Base-by-base conservation (phyloP, 2,113 vertebrate species). In the Alexandromys fortis region DNA sequence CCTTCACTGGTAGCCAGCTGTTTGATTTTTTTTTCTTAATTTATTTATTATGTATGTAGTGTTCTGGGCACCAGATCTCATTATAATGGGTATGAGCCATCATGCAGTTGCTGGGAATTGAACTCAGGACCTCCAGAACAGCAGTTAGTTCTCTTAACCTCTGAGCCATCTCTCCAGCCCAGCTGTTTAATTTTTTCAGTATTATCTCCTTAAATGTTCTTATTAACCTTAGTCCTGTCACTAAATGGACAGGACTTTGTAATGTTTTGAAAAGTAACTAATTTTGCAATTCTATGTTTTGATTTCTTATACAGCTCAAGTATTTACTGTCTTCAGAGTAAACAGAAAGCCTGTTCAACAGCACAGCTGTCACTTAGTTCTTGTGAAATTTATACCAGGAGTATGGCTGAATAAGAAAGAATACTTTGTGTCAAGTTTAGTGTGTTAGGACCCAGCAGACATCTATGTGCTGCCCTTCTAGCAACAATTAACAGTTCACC, bases 101-200 rank as follows among this genome's bases (percentile, higher is more conserved):
- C 52, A 52, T 52, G 52, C 14, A 2, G 52, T 52, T 52, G 52
- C 52, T 52, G 52, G 52, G 13, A 52, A 52, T 52, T 52, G 52
- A 52, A 52, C 52, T 52, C 52, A 52, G 13, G 52, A 52, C 52
- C 49, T 52, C 52, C 52, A 12, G 52, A 52, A 52, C 52, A 52
- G 52, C 52, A 52, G 52, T 52, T 13, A 58, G 55, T 58, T 58
- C 55, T 58, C 17, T 19, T 58, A 58, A 58, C 55, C 55, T 58
- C 55, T 58, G 55, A 19, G 55, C 55, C 55, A 58, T 58, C 55
- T 58, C 55, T 58, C 55, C 63, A 89, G 26, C 14, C 55, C 63
- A 89, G n/a, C 14, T 35, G 7, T 78, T 96, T 91, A 73, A 55
- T 86, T 94, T 58, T 93, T 91, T 96, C 30, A 96, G 45, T 77